Evolutionary conservation across 2,888 invertebrate species (phyloP).

Genomic region (Stictocephala bisonia): DNA sequence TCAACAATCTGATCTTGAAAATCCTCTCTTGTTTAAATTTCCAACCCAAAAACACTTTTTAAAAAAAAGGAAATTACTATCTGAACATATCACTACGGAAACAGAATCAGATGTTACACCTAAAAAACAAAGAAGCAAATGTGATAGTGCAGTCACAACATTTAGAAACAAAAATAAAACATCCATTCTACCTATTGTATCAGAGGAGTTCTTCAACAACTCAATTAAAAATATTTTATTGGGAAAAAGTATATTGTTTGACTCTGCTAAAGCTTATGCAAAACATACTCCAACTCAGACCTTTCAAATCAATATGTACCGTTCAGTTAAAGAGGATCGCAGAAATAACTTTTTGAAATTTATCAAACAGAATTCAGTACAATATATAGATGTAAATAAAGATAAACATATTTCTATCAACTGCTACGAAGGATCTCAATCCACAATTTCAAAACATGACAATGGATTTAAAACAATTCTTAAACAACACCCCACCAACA

Average conservation of each 20-base stretch:
- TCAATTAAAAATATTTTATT: neutral
- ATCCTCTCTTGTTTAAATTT: neutral
- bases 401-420: neutral
- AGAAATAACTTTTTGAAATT: neutral
- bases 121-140: neutral
- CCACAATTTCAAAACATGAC: no score
- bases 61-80: constrained; percentile 7
- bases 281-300: neutral
- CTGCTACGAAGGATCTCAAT: neutral
- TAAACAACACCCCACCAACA: no score
- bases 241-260: neutral
- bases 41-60: neutral
- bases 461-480: no score
- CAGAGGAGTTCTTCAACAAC: constrained; percentile 19
- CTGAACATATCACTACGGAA: constrained; percentile 35
- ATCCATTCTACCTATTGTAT: constrained; percentile 21
- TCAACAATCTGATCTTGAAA: no score
- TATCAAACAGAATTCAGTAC: neutral
- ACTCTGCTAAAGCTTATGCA: neutral
- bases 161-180: no score
- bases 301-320: neutral
- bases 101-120: constrained; percentile 16
- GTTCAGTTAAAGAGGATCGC: neutral
- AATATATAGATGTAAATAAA: neutral
- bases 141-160: no score